A percentile compares a stretch with the other conserved stretches of the same genome.
phyloP scores from a whole-genome alignment of 2,797 vertebrate genomes.

The Rhinophrynus dorsalis region DNA sequence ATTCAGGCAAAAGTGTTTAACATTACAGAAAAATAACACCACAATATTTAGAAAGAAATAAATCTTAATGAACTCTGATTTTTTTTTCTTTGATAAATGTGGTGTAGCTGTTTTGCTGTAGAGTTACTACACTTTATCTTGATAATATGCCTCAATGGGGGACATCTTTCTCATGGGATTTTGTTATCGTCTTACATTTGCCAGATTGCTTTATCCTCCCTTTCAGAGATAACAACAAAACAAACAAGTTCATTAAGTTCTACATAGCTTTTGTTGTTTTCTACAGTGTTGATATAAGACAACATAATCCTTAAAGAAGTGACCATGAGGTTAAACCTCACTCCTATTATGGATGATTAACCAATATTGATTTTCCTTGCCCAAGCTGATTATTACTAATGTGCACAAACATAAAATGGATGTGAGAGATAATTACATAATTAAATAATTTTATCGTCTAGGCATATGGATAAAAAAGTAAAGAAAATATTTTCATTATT shows the following conservation, averaged over 20 bases:
- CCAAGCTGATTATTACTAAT: neutral
- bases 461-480: no score
- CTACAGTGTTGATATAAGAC: neutral
- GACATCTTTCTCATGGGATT: neutral
- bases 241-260: slow-evolving; percentile 12
- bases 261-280: neutral
- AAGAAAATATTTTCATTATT: no score
- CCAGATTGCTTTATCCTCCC: neutral
- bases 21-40: no score
- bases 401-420: neutral
- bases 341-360: slow-evolving; percentile 14
- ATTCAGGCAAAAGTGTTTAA: no score
- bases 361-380: neutral
- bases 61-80: no score
- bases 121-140: no score
- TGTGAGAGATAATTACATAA: neutral
- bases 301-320: slow-evolving; percentile 44
- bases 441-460: no score
- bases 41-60: no score
- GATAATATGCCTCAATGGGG: no score
- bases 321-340: slow-evolving; percentile 61
- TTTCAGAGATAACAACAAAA: neutral
- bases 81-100: no score
- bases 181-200: neutral
- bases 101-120: no score